These are phyloP conservation scores for Campylorhamphus procurvoides DNA, from an alignment of 2,113 vertebrate species.

Conservation along the genomic window DNA sequence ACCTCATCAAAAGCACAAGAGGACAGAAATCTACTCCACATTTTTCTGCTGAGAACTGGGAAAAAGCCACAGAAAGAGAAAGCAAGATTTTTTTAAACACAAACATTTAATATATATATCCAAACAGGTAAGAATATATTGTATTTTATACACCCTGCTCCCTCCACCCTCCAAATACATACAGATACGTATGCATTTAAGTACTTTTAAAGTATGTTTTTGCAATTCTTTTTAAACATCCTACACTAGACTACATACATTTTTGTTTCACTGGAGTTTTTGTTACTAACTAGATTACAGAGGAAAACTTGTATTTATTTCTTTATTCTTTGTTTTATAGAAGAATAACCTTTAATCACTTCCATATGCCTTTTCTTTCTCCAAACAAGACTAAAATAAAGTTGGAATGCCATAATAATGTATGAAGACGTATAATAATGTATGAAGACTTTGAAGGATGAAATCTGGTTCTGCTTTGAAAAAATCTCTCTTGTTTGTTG, in stretches of 20 bases:
- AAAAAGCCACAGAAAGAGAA: background rate
- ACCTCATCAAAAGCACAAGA: background rate
- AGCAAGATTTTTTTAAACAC: background rate
- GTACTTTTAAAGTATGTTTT: background rate
- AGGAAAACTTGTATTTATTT: background rate
- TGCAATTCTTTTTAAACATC: background rate
- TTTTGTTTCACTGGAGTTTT: background rate
- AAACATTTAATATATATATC: background rate
- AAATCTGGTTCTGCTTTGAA: slow-evolving; percentile 53
- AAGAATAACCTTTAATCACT: slow-evolving; percentile 37
- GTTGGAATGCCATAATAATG: slow-evolving; percentile 31
- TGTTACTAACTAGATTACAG: background rate
- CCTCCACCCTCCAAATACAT: background rate
- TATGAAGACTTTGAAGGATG: background rate
- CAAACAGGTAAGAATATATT: background rate
- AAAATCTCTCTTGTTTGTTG: background rate
- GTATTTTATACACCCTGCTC: background rate
- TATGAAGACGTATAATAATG: background rate
- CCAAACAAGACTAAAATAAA: slow-evolving; percentile 31
- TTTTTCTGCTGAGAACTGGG: background rate
- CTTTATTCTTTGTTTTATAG: slow-evolving; percentile 21
- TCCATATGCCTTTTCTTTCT: slow-evolving; percentile 40
- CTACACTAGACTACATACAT: background rate
- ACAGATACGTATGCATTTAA: background rate
- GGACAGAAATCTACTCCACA: background rate